Base-by-base conservation (phyloP, 2,797 vertebrate genomes). In the Bradypodion ventrale region DNA sequence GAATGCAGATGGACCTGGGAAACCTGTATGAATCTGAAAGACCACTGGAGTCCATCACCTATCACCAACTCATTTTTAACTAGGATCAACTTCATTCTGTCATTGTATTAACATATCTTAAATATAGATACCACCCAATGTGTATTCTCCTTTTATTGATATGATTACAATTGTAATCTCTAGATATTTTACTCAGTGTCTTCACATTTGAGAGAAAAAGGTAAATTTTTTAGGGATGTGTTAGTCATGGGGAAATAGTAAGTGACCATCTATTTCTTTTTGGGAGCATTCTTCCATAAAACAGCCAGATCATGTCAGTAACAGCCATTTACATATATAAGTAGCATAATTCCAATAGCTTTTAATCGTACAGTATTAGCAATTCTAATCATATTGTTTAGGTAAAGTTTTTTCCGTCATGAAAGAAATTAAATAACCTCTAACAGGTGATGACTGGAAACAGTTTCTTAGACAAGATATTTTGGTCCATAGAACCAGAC, bases 401-500 rank as follows among this genome's bases (percentile, higher is more conserved):
- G n/a, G 13, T 65, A 63, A 87, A 35, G 59, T 13, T 49, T 78
- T 86, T 1, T 87, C 37, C 66, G 2, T 75, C 87, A 29, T 85
- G 85, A 82, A 87, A 83, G 66, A 84, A 29, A 86, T 29, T 52
- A 60, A 32, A 70, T 75, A 63, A 84, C 15, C 8, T 52, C 12
- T 23, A 65, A 65, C 69, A 49, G 21, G 87, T 82, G 85, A 70
- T 85, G 73, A 88, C 81, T 66, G 29, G 37, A 80, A 69, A 27
- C 80, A 25, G 32, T 46, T 60, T 65, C 80, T 85, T 74, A 87
- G 88, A 75, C 62, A 59, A 70, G 87, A 15, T 49, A 84, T 84
- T 56, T 83, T 19, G 49, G 91, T 65, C 23, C 85, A 82, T 40
- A 90, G 88, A 78, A 75, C 86, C 81, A 69, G 83, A 56, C 88